A percentile compares a stretch with the other conserved stretches of the same genome.
phyloP scores from a whole-genome alignment of 2,888 invertebrate species.

The Pogonocherus hispidulus region DNA sequence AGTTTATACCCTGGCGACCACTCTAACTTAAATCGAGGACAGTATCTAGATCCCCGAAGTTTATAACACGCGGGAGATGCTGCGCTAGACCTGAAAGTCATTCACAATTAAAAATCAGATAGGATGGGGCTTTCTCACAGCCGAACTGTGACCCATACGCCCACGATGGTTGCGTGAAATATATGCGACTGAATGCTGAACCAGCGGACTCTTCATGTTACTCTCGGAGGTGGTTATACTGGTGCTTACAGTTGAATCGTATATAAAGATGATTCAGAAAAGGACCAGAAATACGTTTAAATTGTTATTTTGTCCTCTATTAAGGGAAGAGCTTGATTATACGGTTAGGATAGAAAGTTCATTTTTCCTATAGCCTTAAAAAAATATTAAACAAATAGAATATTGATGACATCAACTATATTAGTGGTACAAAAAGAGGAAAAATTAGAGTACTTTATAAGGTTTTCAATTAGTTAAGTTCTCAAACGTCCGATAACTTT shows the following conservation, averaged over 20 bases:
- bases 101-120: slow-evolving; percentile 15
- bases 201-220: background rate
- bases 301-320: too few relatives aligned
- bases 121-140: slow-evolving; percentile 44
- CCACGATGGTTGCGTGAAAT: slow-evolving; percentile 34
- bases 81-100: slow-evolving; percentile 3
- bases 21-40: background rate
- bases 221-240: background rate
- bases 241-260: background rate
- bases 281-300: background rate
- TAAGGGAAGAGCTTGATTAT: too few relatives aligned
- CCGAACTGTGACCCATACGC: slow-evolving; percentile 49
- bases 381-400: too few relatives aligned
- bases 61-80: background rate
- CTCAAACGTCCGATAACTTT: too few relatives aligned
- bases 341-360: too few relatives aligned
- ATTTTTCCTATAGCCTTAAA: too few relatives aligned
- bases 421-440: too few relatives aligned
- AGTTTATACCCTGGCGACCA: background rate
- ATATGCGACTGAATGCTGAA: slow-evolving; percentile 35
- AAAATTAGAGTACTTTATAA: too few relatives aligned
- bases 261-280: background rate
- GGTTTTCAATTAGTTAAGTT: too few relatives aligned
- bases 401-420: too few relatives aligned
- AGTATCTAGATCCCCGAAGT: slow-evolving; percentile 5